These are phyloP conservation scores for Brachyalestes nurse DNA, from an alignment of 2,797 vertebrate genomes.

Conservation along the genomic window DNA sequence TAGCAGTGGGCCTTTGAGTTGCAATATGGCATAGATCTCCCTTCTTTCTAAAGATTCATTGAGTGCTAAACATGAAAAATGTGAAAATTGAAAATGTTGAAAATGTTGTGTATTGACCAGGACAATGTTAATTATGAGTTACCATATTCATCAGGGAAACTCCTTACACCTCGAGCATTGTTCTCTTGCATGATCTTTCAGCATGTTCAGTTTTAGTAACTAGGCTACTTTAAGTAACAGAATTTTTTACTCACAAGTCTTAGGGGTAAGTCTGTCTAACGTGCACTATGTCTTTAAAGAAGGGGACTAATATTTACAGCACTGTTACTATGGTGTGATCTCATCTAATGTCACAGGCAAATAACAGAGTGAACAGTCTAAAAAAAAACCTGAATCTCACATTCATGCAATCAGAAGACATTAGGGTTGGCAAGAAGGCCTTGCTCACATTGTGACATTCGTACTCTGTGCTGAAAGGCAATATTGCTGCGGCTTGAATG, in stretches of 20 bases:
- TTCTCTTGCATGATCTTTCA: not conserved
- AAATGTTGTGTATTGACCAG: not conserved
- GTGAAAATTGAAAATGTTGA: not conserved
- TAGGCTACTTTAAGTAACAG: not conserved
- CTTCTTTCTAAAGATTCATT: no score
- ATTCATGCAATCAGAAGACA: constrained; percentile 28
- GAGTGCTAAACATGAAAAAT: not conserved
- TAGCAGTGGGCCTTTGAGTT: no score
- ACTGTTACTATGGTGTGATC: constrained; percentile 21
- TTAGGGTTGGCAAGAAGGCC: constrained; percentile 27
- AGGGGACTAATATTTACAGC: not conserved
- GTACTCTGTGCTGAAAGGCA: constrained; percentile 44
- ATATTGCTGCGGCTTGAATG: constrained; percentile 46
- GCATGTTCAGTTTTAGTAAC: not conserved
- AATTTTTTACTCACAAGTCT: no score
- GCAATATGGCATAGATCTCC: no score
- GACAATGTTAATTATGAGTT: not conserved
- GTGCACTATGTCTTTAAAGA: constrained; percentile 23
- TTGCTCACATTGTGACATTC: constrained; percentile 15
- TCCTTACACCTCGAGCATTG: no score
- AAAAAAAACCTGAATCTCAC: constrained; percentile 33
- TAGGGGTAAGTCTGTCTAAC: constrained; percentile 9
- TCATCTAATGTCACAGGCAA: constrained; percentile 22
- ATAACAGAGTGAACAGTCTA: constrained; percentile 16
- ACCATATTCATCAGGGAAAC: not conserved